These are phyloP conservation scores for Myxocyprinus asiaticus DNA, from an alignment of 2,113 vertebrate species.

Conservation along the genomic window DNA sequence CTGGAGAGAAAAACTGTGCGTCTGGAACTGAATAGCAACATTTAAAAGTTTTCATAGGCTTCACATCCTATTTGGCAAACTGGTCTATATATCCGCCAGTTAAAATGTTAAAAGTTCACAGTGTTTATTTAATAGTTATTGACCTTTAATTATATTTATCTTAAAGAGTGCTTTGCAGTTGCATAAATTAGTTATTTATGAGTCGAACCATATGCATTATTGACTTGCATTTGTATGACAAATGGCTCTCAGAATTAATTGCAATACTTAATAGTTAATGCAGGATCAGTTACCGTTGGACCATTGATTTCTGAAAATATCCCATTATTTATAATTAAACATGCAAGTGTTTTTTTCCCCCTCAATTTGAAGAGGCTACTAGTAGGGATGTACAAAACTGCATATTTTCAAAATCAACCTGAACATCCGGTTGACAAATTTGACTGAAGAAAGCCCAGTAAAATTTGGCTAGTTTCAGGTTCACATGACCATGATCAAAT, in stretches of 20 bases:
- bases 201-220: constrained; percentile 57
- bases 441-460: neutral
- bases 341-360: neutral
- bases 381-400: neutral
- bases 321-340: constrained; percentile 23
- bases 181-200: constrained; percentile 60
- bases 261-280: constrained; percentile 60
- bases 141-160: constrained; percentile 60
- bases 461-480: neutral
- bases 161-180: constrained; percentile 57
- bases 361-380: neutral
- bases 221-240: constrained; percentile 58
- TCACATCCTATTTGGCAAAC: neutral
- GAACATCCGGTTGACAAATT: no score
- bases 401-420: no score
- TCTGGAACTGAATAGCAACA: neutral
- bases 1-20: neutral
- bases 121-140: constrained; percentile 55
- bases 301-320: constrained; percentile 53
- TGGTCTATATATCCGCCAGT: neutral
- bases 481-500: no score
- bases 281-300: constrained; percentile 45
- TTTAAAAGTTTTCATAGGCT: neutral
- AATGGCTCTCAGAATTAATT: constrained; percentile 58
- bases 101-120: constrained; percentile 44